phyloP scores from a whole-genome alignment of 35 echinoderm and acorn worm species.

The Antedon bifida region DNA sequence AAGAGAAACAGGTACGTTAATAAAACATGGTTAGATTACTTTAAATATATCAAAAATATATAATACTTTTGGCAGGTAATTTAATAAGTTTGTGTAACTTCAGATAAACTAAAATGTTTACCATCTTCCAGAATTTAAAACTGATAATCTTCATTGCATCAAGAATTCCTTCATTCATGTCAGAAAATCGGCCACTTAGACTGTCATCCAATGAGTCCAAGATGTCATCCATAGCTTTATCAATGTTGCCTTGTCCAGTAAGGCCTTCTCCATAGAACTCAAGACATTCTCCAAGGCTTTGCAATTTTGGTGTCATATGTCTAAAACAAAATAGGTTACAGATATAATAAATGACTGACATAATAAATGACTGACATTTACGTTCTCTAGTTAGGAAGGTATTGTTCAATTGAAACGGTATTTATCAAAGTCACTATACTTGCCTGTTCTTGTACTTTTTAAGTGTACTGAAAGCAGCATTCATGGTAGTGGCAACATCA shows the following conservation, averaged over 20 bases:
- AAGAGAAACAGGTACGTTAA: background rate
- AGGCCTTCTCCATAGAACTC: background rate
- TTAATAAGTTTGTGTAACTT: background rate
- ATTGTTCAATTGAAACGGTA: background rate
- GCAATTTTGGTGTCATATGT: background rate
- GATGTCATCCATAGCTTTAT: background rate
- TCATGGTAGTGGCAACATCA: conserved; percentile 20
- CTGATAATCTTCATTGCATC: background rate
- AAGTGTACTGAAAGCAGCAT: conserved; percentile 22
- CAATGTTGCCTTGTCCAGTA: background rate
- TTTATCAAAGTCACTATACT: background rate
- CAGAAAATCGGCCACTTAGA: background rate
- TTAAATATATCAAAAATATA: background rate
- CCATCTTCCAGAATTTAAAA: background rate
- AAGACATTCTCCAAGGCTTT: background rate
- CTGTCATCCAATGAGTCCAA: background rate
- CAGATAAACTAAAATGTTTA: conserved; percentile 7
- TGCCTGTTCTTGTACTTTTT: conserved; percentile 35
- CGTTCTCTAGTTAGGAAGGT: background rate
- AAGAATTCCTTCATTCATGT: background rate
- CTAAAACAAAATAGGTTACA: background rate
- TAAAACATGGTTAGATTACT: background rate
- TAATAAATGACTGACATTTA: background rate
- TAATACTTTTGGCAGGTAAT: too few relatives aligned
- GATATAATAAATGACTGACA: too few relatives aligned